A percentile compares a stretch with the other conserved stretches of the same genome.
Evolutionary conservation across 2,113 vertebrate genomes (phyloP).

Genomic region (Turnix velox): DNA sequence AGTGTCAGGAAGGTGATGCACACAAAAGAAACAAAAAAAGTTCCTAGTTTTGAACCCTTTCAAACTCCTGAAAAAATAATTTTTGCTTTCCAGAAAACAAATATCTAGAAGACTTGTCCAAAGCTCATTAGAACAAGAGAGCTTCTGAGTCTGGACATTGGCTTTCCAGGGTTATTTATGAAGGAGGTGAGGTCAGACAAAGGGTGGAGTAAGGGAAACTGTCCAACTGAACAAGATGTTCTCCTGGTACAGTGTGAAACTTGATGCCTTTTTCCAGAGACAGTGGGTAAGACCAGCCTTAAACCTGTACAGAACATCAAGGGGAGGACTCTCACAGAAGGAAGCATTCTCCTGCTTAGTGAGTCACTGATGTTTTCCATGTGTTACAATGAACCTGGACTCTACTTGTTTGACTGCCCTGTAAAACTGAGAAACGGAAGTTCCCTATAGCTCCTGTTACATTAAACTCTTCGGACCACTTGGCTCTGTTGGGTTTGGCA

Average conservation of each 20-base stretch:
- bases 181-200: background rate
- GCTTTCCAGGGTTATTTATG: background rate
- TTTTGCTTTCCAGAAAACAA: background rate
- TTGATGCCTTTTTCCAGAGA: background rate
- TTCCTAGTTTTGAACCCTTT: background rate
- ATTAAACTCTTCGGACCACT: background rate
- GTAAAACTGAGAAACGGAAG: background rate
- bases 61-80: background rate
- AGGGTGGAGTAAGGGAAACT: background rate
- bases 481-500: background rate
- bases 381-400: background rate
- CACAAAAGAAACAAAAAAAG: background rate
- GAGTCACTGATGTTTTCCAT: background rate
- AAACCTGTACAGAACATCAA: background rate
- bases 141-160: background rate
- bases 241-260: background rate
- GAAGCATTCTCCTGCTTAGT: background rate
- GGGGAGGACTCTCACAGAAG: background rate
- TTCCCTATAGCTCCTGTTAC: background rate
- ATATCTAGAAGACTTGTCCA: background rate
- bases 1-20: background rate
- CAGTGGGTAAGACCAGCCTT: background rate
- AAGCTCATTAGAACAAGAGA: background rate
- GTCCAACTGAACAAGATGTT: background rate
- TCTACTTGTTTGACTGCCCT: background rate